These are phyloP conservation scores for Epinotia demarniana DNA, from an alignment of 2,888 invertebrate genomes.

Conservation along the genomic window DNA sequence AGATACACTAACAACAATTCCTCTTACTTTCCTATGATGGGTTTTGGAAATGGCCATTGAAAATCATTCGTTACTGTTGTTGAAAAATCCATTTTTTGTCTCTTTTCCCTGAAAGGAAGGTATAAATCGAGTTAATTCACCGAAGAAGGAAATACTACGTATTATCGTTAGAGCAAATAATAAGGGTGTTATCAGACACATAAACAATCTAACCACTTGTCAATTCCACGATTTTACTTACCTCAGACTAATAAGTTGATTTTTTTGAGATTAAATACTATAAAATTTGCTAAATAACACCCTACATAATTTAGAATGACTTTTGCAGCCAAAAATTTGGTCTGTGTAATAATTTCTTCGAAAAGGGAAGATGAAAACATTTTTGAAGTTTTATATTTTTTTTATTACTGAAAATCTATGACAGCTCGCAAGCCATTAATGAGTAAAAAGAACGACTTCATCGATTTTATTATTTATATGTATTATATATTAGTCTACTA, in stretches of 20 bases:
- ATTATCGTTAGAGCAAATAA: too few relatives aligned
- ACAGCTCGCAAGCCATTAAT: not conserved
- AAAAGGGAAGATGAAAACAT: constrained; percentile 83
- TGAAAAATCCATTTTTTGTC: constrained; percentile 74
- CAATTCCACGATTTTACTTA: constrained; percentile 14
- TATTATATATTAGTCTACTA: not conserved
- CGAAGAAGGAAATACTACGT: not conserved
- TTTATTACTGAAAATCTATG: constrained; percentile 40
- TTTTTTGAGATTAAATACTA: constrained; percentile 79
- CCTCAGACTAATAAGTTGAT: constrained; percentile 67
- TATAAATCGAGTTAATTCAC: not conserved
- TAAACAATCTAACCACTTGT: not conserved
- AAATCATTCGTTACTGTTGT: constrained; percentile 81
- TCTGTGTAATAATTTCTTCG: constrained; percentile 76
- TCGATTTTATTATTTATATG: not conserved
- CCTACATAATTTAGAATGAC: constrained; percentile 82
- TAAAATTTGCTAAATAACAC: constrained; percentile 77
- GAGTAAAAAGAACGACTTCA: not conserved
- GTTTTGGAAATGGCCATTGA: constrained; percentile 86
- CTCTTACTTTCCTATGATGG: constrained; percentile 81
- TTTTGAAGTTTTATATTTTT: constrained; percentile 75
- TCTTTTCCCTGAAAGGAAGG: constrained; percentile 34
- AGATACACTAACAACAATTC: constrained; percentile 13
- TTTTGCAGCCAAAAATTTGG: constrained; percentile 80
- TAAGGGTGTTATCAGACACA: too few relatives aligned